A percentile compares a stretch with the other conserved stretches of the same genome.
These are phyloP conservation scores for Lasioglossum malachurum DNA, from an alignment of 2,888 invertebrate species.

Conservation along the genomic window DNA sequence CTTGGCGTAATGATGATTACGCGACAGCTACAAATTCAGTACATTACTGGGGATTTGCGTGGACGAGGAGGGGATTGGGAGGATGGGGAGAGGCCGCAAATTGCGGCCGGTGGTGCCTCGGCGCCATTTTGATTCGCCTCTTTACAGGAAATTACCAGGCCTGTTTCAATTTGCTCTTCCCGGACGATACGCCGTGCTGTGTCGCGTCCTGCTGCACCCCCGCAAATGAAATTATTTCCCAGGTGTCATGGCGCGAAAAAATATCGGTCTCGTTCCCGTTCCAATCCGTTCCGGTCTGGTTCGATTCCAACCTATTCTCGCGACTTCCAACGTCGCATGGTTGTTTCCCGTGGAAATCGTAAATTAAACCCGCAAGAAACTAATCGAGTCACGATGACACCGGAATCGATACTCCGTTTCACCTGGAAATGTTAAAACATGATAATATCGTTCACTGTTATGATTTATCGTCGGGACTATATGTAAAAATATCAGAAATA, in stretches of 20 bases:
- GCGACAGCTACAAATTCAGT: conserved; percentile 23
- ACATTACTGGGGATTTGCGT: conserved; percentile 17
- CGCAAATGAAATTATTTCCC: conserved; percentile 48
- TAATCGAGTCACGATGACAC: neutral
- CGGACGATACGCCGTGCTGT: conserved; percentile 36
- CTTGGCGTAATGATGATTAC: conserved; percentile 10
- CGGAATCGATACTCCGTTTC: neutral
- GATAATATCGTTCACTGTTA: too few species aligned
- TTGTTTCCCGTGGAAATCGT: neutral
- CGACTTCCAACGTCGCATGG: neutral
- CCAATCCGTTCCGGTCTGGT: neutral
- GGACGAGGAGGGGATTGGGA: neutral
- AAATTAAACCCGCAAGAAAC: neutral
- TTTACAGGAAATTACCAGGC: conserved; percentile 59
- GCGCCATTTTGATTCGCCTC: conserved; percentile 60
- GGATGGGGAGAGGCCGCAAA: conserved; percentile 34
- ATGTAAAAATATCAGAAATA: neutral
- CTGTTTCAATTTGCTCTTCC: conserved; percentile 56
- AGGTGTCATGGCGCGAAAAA: conserved; percentile 17
- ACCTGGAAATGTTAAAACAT: neutral
- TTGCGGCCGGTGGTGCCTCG: conserved; percentile 36
- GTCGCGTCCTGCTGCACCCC: neutral
- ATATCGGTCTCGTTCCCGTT: conserved; percentile 21
- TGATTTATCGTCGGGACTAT: neutral
- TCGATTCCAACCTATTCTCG: neutral